These are phyloP conservation scores for Diorhabda sublineata DNA, from an alignment of 1,140 invertebrate species.

Conservation along the genomic window DNA sequence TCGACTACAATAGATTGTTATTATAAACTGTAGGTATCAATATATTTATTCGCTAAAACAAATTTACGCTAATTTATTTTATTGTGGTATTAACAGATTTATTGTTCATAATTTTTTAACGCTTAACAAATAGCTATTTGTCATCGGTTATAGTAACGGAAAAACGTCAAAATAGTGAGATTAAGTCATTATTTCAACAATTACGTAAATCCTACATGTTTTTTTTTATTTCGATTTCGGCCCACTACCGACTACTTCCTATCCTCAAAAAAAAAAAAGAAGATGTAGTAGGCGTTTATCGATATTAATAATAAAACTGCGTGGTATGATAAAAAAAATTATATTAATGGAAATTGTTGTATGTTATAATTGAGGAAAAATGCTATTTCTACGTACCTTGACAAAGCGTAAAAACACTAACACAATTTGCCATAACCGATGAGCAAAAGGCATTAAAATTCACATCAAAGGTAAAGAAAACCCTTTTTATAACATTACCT, in stretches of 20 bases:
- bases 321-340: no score
- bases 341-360: no score
- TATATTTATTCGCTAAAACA: no score
- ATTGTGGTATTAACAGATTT: no score
- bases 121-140: background rate
- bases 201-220: background rate
- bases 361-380: background rate
- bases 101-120: no score
- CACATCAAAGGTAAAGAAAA: slow-evolving; percentile 22
- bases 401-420: slow-evolving; percentile 15
- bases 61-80: no score
- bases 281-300: background rate
- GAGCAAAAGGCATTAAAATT: slow-evolving; percentile 21
- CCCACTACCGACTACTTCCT: background rate
- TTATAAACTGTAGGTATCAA: no score
- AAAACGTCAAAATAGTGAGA: background rate
- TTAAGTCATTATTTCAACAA: background rate
- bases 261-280: background rate
- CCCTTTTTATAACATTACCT: slow-evolving; percentile 18
- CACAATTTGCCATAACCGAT: slow-evolving; percentile 20
- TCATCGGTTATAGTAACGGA: background rate
- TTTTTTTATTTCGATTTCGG: background rate
- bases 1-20: no score
- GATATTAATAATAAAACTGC: no score
- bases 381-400: slow-evolving; percentile 10